Evolutionary conservation across 2,113 vertebrate genomes (phyloP).

Genomic region (Megaleporinus macrocephalus): DNA sequence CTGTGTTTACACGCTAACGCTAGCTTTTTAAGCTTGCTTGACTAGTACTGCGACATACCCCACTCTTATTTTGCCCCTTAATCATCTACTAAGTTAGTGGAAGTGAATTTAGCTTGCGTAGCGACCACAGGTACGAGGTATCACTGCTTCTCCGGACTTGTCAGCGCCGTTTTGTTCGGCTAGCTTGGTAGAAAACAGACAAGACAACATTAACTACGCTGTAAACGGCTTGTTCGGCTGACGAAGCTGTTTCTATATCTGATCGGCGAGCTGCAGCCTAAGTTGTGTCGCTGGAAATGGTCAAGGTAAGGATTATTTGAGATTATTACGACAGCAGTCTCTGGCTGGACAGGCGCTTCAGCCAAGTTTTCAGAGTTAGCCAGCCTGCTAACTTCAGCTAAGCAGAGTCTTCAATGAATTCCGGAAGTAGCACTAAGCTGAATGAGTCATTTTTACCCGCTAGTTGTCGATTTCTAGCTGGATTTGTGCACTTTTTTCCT

Average conservation of each 20-base stretch:
- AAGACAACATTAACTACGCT: too few relatives aligned
- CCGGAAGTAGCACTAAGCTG: neutral
- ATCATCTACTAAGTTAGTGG: too few relatives aligned
- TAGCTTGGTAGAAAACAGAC: too few relatives aligned
- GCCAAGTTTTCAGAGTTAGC: slow-evolving; percentile 6
- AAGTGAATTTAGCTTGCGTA: too few relatives aligned
- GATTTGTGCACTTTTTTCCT: neutral
- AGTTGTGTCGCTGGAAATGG: neutral
- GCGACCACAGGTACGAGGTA: neutral
- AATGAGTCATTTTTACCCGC: neutral
- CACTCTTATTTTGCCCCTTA: neutral
- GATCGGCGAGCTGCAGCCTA: neutral
- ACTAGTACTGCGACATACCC: neutral
- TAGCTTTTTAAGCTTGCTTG: neutral
- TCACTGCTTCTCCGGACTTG: neutral
- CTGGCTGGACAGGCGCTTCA: too few relatives aligned
- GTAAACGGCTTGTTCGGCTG: neutral
- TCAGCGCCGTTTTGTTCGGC: neutral
- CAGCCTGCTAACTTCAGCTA: neutral
- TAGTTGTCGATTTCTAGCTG: neutral
- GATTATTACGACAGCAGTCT: neutral
- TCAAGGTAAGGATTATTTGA: neutral
- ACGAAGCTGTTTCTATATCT: neutral
- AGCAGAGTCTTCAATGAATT: neutral
- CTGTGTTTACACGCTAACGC: neutral